Base-by-base conservation (phyloP, 2,888 invertebrate genomes). In the Patella depressa region DNA sequence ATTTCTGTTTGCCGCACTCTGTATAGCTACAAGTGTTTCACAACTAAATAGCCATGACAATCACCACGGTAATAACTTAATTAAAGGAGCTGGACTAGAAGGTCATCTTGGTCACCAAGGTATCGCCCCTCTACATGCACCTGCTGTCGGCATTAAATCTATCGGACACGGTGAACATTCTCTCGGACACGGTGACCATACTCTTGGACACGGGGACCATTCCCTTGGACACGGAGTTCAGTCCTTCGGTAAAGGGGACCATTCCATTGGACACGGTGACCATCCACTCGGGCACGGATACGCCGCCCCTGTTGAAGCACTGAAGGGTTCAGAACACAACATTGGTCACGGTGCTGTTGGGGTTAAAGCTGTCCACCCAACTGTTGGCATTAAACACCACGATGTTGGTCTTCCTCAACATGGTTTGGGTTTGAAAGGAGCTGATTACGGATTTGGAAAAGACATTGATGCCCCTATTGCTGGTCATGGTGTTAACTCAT, bases 371-470 rank as follows among this genome's bases (percentile, higher is more conserved):
- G 65, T n/a, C 11, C n/a, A 65, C 29, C 29, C 29, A 3, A 29
- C 2, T 29, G 29, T 29, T 29, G 29, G 29, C 29, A 29, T 29
- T 45, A 7, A 45, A 45, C 45, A 45, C 9, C 4, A 45, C 1
- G 45, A 45, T 45, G 45, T 9, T 45, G 45, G 45, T 9, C 45
- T 5, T 45, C 45, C 45, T 5, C 45, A 45, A 45, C 5, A 5
- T 45, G 24, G 65, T 24, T 65, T 24, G 12, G 65, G 3, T 17
- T 19, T 65, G 12, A 65, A 65, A 15, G 24, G 65, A n/a, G 65
- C 19, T 12, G 65, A 65, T 65, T 65, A 65, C 17, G 65, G 65
- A 24, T 65, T 65, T 24, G 65, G 65, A 65, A 65, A 65, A 24
- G 14, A 24, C 24, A n/a, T 65, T 9, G 65, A 24, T 12, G 14